Evolutionary conservation across 2,888 invertebrate genomes (phyloP).

Genomic region (Seira sanloemensis): DNA sequence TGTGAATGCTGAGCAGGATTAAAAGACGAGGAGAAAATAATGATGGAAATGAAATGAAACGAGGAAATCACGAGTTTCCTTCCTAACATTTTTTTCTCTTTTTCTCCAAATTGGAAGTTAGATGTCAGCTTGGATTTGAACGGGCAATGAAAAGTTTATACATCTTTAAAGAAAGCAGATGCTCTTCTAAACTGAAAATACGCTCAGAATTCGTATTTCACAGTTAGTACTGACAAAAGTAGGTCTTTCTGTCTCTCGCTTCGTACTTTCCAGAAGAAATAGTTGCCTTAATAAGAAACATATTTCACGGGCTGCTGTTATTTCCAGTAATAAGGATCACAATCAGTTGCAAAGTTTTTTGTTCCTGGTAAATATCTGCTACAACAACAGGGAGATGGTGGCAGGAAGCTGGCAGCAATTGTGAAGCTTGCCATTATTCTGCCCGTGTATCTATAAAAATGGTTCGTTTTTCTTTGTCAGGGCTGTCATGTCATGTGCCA

Average conservation of each 20-base stretch:
- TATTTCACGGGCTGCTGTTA: background rate
- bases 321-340: background rate
- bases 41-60: constrained; percentile 44
- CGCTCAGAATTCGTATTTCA: background rate
- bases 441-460: background rate
- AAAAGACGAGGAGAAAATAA: constrained; percentile 32
- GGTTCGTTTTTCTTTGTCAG: background rate
- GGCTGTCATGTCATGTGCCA: background rate
- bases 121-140: constrained; percentile 22
- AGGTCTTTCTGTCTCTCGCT: background rate
- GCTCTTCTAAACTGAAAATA: background rate
- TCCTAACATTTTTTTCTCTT: constrained; percentile 13
- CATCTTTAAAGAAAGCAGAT: background rate
- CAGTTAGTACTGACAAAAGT: background rate
- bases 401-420: background rate
- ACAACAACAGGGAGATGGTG: background rate
- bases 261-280: background rate
- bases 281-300: background rate
- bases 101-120: constrained; percentile 15
- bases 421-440: background rate
- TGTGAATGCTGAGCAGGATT: constrained; percentile 36
- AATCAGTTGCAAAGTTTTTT: constrained; percentile 22
- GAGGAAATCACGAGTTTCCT: background rate
- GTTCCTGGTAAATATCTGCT: background rate
- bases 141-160: background rate